Base-by-base conservation (phyloP, 2,113 vertebrate genomes). In the Nannobrachium achirus region DNA sequence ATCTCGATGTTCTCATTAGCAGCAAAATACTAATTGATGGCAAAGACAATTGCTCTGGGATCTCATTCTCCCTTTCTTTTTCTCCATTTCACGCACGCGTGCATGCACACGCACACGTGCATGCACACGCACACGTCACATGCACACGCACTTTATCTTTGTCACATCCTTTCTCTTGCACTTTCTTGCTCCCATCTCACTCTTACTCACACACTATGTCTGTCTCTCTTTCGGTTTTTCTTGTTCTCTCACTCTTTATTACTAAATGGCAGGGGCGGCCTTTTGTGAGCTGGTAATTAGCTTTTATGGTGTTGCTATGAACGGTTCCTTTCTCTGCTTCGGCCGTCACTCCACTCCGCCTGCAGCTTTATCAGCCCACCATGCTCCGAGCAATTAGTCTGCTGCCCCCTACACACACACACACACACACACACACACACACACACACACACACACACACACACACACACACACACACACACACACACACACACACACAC, bases 281-380 rank as follows among this genome's bases (percentile, higher is more conserved):
- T 94, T 91, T 95, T 94, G 90, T 94, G 90, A 92, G 91, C 92
- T 89, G 92, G 94, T 96, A 98, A 98, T 96, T 95, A 95, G 92
- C 87, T 93, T 96, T 96, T 95, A 95, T 95, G 93, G 93, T 92
- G 89, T 88, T 94, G 93, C 93, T 94, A 94, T 85, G 90, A 91
- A 86, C 60, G 15, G 89, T 66, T 76, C 90, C 88, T 93, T 95
- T 94, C 86, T 92, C 86, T 89, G 73, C 71, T 89, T 85, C 88
- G 87, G 73, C 44, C 86, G 49, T 88, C 89, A 79, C 74, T 84
- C 75, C 59, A 64, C 75, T 61, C 3, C 39, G 66, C 86, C 93
- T 90, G 85, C 40, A 68, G 79, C 92, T 96, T 95, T 93, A 93
- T 91, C 92, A 90, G 85, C 94, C 85, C 75, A 60, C 80, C 75